These are phyloP conservation scores for Hipposideros larvatus DNA, from an alignment of 2,797 vertebrate species.

Conservation along the genomic window DNA sequence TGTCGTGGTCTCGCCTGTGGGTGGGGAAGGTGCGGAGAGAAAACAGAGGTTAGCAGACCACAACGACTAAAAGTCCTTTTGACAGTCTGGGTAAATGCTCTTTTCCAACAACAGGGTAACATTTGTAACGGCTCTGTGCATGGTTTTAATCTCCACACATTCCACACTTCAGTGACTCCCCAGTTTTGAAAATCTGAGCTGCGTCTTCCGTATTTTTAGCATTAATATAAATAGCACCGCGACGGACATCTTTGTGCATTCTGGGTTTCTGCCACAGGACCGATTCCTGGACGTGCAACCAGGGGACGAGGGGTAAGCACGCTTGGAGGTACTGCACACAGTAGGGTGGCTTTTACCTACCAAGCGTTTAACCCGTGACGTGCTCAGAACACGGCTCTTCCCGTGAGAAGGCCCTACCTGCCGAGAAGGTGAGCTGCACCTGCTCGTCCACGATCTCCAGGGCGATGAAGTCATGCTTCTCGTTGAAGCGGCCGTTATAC, in stretches of 20 bases:
- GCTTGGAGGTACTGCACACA: fast-evolving
- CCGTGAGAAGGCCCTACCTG: constrained; percentile 87
- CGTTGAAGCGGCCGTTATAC: constrained; percentile 98
- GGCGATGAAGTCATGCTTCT: constrained; percentile 98
- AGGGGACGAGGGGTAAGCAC: fast-evolving
- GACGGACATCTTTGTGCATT: fast-evolving
- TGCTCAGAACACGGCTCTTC: no score
- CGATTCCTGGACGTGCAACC: fast-evolving
- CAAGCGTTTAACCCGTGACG: no score
- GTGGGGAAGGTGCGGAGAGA: background rate
- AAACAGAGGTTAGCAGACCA: background rate
- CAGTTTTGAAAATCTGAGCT: fast-evolving
- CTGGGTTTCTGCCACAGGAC: fast-evolving
- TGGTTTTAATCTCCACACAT: fast-evolving
- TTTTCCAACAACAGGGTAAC: fast-evolving
- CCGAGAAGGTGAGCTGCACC: constrained; percentile 97
- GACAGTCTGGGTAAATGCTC: fast-evolving
- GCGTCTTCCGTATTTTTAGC: fast-evolving
- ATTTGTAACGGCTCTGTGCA: fast-evolving
- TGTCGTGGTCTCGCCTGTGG: constrained; percentile 95
- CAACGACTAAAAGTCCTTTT: fast-evolving
- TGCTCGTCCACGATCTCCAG: constrained; percentile 97
- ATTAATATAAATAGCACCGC: fast-evolving
- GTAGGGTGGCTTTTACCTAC: fast-evolving
- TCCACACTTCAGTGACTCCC: background rate